Evolutionary conservation across 2,797 vertebrate species (phyloP), one percentile per base, ranked within the genome.

Genomic region (Tauraco hartlaubi): DNA sequence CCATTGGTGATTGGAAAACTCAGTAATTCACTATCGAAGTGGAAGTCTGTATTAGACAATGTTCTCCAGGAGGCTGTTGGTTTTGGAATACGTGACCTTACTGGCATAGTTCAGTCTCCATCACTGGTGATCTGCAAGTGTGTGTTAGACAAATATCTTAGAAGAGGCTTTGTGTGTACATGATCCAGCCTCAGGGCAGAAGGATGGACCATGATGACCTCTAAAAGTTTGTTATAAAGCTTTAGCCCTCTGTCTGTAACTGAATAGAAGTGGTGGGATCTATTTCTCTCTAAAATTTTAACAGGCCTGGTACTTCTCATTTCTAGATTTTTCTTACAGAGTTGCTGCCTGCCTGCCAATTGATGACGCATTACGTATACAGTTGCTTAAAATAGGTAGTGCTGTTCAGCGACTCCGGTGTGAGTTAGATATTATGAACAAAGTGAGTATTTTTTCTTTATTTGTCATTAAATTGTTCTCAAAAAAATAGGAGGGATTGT

Each of bases 271-370:
- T 4, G 26, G 9, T 5, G 31, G 63, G 52, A 9, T 51, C 73
- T 64, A 9, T 62, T 87, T 85, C 76, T 82, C 31, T 96, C 9
- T 6, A 6, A 9, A n/a, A 59, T 90, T 92, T 68, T 95, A 92
- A 96, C 79, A 71, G 75, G 10, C 11, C 41, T 79, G 73, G 6
- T 92, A 46, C 90, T 92, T 92, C 79, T 83, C 54, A 76, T 92
- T 92, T 96, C 15, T 88, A 99, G 99, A 99, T 97, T 99, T 99
- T 97, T 99, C 99, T 66, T 99, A 99, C 98, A 98, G 99, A 97
- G 99, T 99, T 63, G 99, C 99, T 6, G 99, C 99, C 46, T 99
- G 99, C 97, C 98, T 99, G 94, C 99, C 99, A 41, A 99, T 99
- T 67, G 99, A 99, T 29, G 99, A 99, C 55, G 98, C 97, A 17